Evolutionary conservation across 2,797 vertebrate genomes (phyloP).

Genomic region (Pitangus sulphuratus): DNA sequence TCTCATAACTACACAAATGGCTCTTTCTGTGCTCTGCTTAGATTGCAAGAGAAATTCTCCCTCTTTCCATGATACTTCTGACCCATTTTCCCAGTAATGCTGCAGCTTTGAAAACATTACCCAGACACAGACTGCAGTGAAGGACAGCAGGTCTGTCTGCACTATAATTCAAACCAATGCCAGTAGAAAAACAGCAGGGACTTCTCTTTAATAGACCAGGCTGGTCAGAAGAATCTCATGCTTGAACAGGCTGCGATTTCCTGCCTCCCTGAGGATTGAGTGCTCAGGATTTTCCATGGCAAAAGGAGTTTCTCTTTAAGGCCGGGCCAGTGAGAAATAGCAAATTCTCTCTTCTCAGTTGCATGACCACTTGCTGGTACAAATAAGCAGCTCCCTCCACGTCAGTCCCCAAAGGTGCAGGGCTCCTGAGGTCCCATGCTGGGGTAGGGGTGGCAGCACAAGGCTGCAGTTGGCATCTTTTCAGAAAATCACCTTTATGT

Average conservation of each 20-base stretch:
- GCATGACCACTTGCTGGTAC: neutral
- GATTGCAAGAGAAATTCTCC: neutral
- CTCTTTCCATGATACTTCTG: neutral
- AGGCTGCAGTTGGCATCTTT: neutral
- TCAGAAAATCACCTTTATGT: neutral
- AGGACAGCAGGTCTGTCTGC: neutral
- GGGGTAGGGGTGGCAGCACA: neutral
- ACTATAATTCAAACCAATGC: neutral
- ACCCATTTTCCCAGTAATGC: neutral
- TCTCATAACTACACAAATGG: neutral
- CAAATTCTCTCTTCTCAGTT: neutral
- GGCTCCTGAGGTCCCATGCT: accelerated
- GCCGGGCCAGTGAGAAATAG: neutral
- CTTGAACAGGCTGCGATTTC: neutral
- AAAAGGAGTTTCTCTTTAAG: neutral
- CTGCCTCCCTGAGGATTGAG: neutral
- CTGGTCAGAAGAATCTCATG: neutral
- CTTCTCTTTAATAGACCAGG: neutral
- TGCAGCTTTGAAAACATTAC: neutral
- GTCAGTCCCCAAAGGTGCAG: neutral
- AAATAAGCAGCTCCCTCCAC: neutral
- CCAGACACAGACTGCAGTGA: neutral
- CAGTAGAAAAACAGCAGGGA: conserved; percentile 24
- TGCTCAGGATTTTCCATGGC: neutral
- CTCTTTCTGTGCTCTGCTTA: neutral